A percentile compares a stretch with the other conserved stretches of the same genome.
Conservation (phyloP, 2,888 invertebrate species). For the Axea sp. region DNA sequence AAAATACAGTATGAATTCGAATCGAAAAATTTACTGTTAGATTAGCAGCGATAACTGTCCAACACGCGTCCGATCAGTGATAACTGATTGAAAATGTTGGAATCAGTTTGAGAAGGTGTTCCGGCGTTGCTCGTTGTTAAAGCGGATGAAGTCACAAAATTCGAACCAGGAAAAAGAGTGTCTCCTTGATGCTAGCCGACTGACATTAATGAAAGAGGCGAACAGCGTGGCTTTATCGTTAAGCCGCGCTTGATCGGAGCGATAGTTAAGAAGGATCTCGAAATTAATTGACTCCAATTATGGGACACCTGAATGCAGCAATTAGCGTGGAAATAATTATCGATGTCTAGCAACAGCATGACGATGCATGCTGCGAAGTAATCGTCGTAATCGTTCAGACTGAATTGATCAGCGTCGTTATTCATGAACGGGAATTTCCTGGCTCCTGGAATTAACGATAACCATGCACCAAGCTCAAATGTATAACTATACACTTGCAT, state of each 20-base stretch:
- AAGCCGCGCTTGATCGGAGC: conserved; percentile 58
- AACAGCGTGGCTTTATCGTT: conserved; percentile 18
- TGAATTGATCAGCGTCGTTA: conserved; percentile 53
- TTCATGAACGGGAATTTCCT: conserved; percentile 54
- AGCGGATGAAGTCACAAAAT: neutral
- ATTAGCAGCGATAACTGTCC: too few species aligned
- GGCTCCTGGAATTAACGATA: conserved; percentile 47
- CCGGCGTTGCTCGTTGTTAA: neutral
- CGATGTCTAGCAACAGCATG: conserved; percentile 62
- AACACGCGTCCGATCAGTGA: too few species aligned
- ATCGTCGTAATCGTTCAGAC: conserved; percentile 51
- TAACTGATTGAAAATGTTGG: too few species aligned
- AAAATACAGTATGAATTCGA: too few species aligned
- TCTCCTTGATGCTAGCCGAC: neutral
- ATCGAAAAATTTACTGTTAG: too few species aligned
- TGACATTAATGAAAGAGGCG: conserved; percentile 45
- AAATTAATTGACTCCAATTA: conserved; percentile 76
- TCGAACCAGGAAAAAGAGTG: neutral
- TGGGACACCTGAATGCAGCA: conserved; percentile 69
- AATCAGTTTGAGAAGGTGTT: too few species aligned
- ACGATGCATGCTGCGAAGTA: conserved; percentile 47
- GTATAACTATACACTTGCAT: conserved; percentile 34
- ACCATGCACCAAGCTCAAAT: conserved; percentile 20
- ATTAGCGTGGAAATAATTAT: conserved; percentile 76
- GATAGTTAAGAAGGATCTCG: conserved; percentile 64